Evolutionary conservation across 1,140 invertebrate genomes (phyloP).

Genomic region (Drosophila fuyamai): DNA sequence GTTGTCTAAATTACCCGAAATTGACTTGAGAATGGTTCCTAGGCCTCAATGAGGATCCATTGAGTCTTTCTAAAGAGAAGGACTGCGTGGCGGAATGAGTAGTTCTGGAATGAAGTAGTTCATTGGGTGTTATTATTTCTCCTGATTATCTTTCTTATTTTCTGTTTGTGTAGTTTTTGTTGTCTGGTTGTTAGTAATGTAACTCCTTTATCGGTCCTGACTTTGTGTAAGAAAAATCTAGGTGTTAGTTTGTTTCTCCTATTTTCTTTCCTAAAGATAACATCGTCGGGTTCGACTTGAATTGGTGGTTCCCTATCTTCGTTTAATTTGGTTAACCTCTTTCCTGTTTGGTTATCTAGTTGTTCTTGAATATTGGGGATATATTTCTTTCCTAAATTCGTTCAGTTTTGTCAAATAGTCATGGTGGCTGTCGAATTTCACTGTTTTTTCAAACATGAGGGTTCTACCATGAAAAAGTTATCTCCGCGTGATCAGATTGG

Average conservation of each 20-base stretch:
- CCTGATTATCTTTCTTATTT: too few relatives aligned
- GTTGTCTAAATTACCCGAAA: too few relatives aligned
- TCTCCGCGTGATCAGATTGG: not conserved
- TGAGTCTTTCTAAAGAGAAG: too few relatives aligned
- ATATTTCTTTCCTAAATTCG: not conserved
- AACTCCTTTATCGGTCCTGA: too few relatives aligned
- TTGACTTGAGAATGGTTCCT: too few relatives aligned
- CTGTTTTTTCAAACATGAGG: slow-evolving; percentile 1
- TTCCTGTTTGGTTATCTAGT: not conserved
- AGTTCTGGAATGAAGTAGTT: too few relatives aligned
- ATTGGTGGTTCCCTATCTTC: slow-evolving; percentile 2
- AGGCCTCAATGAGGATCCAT: too few relatives aligned
- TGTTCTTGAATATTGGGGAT: not conserved
- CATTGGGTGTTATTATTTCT: too few relatives aligned
- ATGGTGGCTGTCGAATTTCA: not conserved
- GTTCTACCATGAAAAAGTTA: slow-evolving; percentile 7
- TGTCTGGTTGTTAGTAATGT: too few relatives aligned
- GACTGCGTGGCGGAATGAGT: too few relatives aligned
- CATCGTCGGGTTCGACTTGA: slow-evolving; percentile 3
- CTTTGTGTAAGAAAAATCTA: too few relatives aligned
- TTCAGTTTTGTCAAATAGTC: slow-evolving; percentile 1
- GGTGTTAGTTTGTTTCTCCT: slow-evolving; percentile 17
- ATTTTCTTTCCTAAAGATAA: slow-evolving; percentile 2
- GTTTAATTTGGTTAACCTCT: not conserved
- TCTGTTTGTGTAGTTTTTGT: too few relatives aligned